Evolutionary conservation across 2,113 vertebrate genomes (phyloP), one percentile per base, ranked within the genome.

Genomic region (Xiphias gladius): DNA sequence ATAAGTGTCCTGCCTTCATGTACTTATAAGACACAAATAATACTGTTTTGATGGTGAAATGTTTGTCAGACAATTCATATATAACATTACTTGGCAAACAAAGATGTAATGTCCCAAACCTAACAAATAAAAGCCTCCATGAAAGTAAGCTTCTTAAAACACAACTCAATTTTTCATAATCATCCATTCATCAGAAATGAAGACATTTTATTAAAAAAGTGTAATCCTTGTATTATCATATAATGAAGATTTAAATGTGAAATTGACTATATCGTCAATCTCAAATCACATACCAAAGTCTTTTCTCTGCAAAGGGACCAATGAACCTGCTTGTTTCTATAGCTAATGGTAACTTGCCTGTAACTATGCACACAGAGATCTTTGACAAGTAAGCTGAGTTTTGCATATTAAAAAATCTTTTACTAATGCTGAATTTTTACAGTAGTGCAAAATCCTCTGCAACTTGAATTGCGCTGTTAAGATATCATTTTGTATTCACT

Each of bases 401-500:
- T 11, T n/a, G 24, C 22, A 35, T 37, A 24, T 52, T 63, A 7
- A 8, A 62, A 63, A 13, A 57, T 3, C 12, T 14, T 46, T 28
- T 30, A 9, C 19, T 48, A 19, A n/a, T 32, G 2, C 28, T 50
- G 66, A 32, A 32, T 35, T 54, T 54, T 26, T 17, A 26, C 4
- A 57, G 8, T 71, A 46, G 54, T 13, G 4, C 19, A 79, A 50
- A 37, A 24, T 37, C 28, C 24, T 67, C 7, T 16, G 30, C 57
- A 10, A 13, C 32, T 10, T 28, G 22, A 57, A 35, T 57, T 37
- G 13, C 30, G 48, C 30, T 68, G 41, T 46, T 57, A 22, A 22
- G 35, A 62, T 48, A 39, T n/a, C 17, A 72, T 69, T 28, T n/a
- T 20, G 46, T 32, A 39, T 39, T 69, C 37, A 57, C 65, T 54